phyloP scores from a whole-genome alignment of 2,797 vertebrate species.

The Paramormyrops hopkinsi region DNA sequence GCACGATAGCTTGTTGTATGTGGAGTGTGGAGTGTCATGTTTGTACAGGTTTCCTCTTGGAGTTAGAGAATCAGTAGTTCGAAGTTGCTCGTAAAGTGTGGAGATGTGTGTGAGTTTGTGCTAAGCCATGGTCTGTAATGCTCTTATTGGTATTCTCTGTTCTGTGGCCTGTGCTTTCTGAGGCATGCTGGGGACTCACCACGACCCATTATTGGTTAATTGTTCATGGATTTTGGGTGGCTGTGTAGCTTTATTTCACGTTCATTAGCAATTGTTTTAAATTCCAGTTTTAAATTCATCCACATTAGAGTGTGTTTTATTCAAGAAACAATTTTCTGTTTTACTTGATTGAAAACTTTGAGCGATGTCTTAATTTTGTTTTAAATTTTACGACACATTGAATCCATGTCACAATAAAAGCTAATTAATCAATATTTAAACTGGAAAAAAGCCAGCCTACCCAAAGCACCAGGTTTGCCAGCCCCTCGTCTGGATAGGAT shows the following conservation, averaged over 20 bases:
- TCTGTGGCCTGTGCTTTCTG: neutral
- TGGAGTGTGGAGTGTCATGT: neutral
- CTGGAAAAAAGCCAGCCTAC: neutral
- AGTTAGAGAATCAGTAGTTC: neutral
- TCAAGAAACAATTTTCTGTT: neutral
- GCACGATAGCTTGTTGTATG: neutral
- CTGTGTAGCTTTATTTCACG: neutral
- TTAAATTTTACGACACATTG: neutral
- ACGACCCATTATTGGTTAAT: neutral
- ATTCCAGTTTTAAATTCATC: neutral
- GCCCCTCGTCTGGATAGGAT: neutral
- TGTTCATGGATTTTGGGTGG: neutral
- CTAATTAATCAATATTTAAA: neutral
- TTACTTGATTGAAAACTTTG: neutral
- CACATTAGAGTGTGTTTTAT: neutral
- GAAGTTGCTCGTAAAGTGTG: neutral
- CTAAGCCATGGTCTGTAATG: neutral
- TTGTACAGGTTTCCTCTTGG: neutral
- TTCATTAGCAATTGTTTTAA: neutral
- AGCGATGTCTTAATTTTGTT: neutral
- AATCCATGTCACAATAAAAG: neutral
- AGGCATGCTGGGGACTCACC: neutral
- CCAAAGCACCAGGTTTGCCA: neutral
- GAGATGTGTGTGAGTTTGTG: neutral
- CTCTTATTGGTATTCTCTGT: neutral